Percentiles rank a stretch among this genome's conserved stretches.
These are phyloP conservation scores for Drymodes brunneopygia DNA, from an alignment of 2,113 vertebrate genomes.

Conservation along the genomic window DNA sequence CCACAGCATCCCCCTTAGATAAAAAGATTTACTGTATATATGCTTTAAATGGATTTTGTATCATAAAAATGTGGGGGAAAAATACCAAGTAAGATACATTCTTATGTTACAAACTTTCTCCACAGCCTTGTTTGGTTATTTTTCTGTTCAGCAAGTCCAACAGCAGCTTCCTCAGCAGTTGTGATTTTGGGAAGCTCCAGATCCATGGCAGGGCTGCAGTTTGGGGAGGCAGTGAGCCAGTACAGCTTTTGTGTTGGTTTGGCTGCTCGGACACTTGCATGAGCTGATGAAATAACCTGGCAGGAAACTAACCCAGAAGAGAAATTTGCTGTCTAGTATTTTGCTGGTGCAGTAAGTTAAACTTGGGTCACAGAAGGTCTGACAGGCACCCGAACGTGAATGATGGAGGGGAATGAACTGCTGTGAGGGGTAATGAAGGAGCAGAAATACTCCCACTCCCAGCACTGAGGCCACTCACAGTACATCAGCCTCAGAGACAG, in stretches of 20 bases:
- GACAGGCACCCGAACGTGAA: rapidly evolving
- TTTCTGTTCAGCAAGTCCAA: not conserved
- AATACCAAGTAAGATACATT: not conserved
- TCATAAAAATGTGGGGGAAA: not conserved
- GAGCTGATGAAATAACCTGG: not conserved
- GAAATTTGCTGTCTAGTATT: not conserved
- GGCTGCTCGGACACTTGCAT: not conserved
- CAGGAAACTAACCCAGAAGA: not conserved
- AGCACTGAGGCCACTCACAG: not conserved
- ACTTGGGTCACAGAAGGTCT: not conserved
- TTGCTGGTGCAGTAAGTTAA: not conserved
- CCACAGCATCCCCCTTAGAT: not conserved
- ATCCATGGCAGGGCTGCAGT: not conserved
- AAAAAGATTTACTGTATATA: not conserved
- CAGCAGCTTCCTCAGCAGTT: not conserved
- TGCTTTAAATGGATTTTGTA: not conserved
- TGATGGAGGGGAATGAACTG: not conserved
- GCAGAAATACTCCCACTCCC: not conserved
- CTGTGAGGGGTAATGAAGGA: not conserved
- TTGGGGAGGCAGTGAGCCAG: not conserved
- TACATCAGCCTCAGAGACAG: not conserved
- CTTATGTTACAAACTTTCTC: not conserved
- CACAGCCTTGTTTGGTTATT: not conserved
- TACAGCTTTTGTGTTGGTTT: not conserved
- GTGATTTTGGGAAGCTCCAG: not conserved